Base-by-base conservation (phyloP, 2,113 vertebrate genomes). In the Melanerpes aurifrons region DNA sequence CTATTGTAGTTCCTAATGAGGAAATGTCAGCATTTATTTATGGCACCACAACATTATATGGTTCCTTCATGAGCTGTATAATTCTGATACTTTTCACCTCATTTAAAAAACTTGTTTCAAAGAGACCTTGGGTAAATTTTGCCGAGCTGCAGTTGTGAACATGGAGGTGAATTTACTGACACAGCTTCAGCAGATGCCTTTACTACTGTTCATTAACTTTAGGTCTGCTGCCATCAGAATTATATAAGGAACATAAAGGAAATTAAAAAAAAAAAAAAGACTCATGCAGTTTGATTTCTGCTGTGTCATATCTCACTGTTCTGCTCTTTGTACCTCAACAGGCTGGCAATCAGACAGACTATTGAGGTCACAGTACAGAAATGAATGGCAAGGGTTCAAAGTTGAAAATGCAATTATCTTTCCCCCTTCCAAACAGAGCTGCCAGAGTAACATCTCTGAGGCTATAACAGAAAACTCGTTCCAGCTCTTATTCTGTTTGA, bases 191-290 rank as follows among this genome's bases (percentile, higher is more conserved):
- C 79, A 95, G 92, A 95, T 86, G 82, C 82, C 86, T 94, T 96
- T 94, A 96, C 78, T 91, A 77, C 88, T 92, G 74, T 86, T 93
- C 93, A 90, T 97, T 96, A 96, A 95, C 82, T 97, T 92, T 72
- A 93, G 53, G 47, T 95, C 48, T 80, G 56, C 67, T 94, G 57
- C 45, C 74, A 82, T 84, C 86, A 87, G 92, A 94, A 93, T 94
- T 89, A 95, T 90, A 78, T 79, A 95, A 94, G 67, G 86, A 91
- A 86, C 75, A 95, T 92, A 95, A 96, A 93, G 71, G 57, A 93
- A 92, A 90, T 91, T 72, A 25, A 59, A 87, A 92, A 76, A 59
- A 87, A 92, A 76, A 89, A 92, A 50, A 74, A 88, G 53, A 97
- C 73, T 96, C 92, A 95, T 72, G 50, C 79, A 80, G 75, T 92